Evolutionary conservation across 2,888 invertebrate species (phyloP).

Genomic region (Dinocampus coccinellae): DNA sequence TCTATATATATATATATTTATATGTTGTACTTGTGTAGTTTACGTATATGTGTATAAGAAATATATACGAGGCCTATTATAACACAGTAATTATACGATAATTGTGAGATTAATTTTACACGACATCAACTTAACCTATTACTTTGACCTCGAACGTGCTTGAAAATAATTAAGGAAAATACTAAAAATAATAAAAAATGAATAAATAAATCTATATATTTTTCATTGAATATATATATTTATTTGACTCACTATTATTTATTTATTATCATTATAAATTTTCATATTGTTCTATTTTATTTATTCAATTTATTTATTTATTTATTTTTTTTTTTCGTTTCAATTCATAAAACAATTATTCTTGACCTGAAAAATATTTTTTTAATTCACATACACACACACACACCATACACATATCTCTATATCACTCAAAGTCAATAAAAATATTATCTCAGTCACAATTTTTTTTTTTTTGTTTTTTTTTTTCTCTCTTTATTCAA

Average conservation of each 20-base stretch:
- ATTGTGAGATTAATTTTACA: conserved; percentile 16
- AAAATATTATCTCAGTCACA: neutral
- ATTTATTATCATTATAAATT: too few species aligned
- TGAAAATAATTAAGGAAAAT: neutral
- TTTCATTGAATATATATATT: neutral
- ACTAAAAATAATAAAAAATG: neutral
- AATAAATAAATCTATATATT: neutral
- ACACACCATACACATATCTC: neutral
- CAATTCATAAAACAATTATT: neutral
- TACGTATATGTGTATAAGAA: too few species aligned
- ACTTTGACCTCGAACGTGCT: conserved; percentile 16
- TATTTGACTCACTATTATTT: too few species aligned
- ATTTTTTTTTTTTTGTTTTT: neutral
- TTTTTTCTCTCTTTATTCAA: neutral
- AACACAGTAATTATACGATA: neutral
- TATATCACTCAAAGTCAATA: neutral
- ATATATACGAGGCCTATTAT: neutral
- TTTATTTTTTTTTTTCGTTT: neutral
- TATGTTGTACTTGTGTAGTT: too few species aligned
- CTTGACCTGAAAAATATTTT: neutral
- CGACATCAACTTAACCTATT: neutral
- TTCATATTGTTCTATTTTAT: too few species aligned
- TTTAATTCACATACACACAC: neutral
- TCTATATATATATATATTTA: neutral
- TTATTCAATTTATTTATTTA: neutral